Percentiles rank a stretch among this genome's conserved stretches.
These are phyloP conservation scores for Acanthochromis polyacanthus DNA, from an alignment of 2,113 vertebrate genomes.

Conservation along the genomic window DNA sequence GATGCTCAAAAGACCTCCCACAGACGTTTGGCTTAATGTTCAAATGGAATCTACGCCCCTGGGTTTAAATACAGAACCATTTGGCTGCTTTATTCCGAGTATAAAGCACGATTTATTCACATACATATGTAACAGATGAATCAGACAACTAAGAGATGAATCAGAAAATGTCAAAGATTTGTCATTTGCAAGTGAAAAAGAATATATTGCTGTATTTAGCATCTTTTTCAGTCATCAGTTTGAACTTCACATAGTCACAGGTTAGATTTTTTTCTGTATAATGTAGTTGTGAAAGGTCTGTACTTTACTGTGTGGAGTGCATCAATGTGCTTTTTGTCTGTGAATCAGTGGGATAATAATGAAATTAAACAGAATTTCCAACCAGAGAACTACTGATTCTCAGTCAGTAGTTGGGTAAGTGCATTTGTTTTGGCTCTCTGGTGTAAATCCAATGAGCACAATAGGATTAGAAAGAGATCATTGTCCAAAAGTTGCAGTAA, in stretches of 20 bases:
- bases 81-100: neutral
- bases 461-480: neutral
- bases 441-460: neutral
- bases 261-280: too few species aligned
- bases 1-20: too few species aligned
- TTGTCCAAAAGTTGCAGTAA: neutral
- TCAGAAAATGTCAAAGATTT: conserved; percentile 35
- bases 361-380: too few species aligned
- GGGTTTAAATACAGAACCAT: neutral
- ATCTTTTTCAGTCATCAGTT: neutral
- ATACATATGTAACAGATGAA: conserved; percentile 3
- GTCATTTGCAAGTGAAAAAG: neutral
- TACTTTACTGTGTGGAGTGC: too few species aligned
- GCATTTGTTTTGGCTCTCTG: too few species aligned
- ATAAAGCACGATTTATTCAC: neutral
- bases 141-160: conserved; percentile 15
- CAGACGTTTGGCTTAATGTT: too few species aligned
- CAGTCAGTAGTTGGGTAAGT: too few species aligned
- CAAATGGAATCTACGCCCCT: too few species aligned
- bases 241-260: neutral
- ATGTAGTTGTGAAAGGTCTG: too few species aligned
- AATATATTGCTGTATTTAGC: neutral
- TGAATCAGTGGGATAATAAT: too few species aligned
- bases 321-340: too few species aligned
- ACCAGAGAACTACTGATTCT: too few species aligned